These are phyloP conservation scores for Maniola hyperantus DNA, from an alignment of 2,888 invertebrate genomes.

Conservation along the genomic window DNA sequence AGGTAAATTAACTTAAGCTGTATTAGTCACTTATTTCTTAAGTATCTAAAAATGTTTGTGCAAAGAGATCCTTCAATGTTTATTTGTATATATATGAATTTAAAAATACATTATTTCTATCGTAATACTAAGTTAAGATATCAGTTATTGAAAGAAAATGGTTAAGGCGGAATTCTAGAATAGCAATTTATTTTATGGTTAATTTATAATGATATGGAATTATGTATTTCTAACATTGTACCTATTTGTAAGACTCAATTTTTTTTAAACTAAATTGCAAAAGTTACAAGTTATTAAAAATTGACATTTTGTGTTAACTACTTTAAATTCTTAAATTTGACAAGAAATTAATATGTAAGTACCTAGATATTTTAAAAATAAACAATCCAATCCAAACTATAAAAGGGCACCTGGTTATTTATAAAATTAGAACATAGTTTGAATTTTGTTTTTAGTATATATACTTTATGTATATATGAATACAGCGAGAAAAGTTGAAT, in stretches of 20 bases:
- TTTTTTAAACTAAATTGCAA: background rate
- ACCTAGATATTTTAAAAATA: background rate
- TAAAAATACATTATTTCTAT: background rate
- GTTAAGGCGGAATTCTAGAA: conserved; percentile 11
- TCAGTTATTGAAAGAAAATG: background rate
- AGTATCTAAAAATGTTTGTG: conserved; percentile 31
- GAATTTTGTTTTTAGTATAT: background rate
- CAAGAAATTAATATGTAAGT: background rate
- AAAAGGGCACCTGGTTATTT: background rate
- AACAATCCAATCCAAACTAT: background rate
- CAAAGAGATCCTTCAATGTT: conserved; percentile 24
- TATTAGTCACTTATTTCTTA: conserved; percentile 10
- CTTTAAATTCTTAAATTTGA: background rate
- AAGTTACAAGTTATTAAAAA: background rate
- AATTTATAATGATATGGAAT: conserved; percentile 4
- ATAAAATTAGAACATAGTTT: no score
- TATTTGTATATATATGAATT: background rate
- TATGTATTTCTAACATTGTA: background rate
- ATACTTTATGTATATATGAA: background rate
- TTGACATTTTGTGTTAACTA: conserved; percentile 4
- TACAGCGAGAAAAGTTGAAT: background rate
- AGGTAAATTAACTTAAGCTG: background rate
- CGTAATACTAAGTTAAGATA: background rate
- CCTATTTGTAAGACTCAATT: background rate
- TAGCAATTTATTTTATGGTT: background rate